Base-by-base conservation (phyloP, 2,113 vertebrate genomes). In the Macquaria ambigua region DNA sequence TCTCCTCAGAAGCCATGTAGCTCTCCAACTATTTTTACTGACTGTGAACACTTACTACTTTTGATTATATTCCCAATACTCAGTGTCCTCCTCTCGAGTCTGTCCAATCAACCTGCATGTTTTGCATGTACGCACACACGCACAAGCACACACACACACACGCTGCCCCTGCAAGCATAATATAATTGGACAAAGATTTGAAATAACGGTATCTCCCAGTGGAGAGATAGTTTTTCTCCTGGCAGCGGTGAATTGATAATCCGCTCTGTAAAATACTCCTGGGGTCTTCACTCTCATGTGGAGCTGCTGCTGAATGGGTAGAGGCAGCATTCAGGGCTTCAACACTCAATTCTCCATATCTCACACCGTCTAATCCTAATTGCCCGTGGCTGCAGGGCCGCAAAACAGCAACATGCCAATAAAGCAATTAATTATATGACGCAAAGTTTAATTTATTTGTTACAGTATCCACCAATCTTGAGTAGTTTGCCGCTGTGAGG, bases 151-250 rank as follows among this genome's bases (percentile, higher is more conserved):
- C 25, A 56, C 64, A 41, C 67, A 63, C 37, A 18, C 59, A 43
- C 28, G 1, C 23, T 52, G 61, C n/a, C 77, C 66, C 70, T 72
- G 71, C 62, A 41, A 88, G 83, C 82, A n/a, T 79, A 83, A 85
- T 83, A 88, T 92, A 92, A 93, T 90, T 93, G 89, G 87, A 92
- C 86, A 90, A 93, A 94, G 89, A 94, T 88, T 86, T 94, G 87
- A 93, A 93, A 91, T 85, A 92, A 91, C 77, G 20, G 55, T 79
- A 39, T 78, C 82, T 90, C 87, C 79, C 87, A 37, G 68, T 73
- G 74, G 87, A 90, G 71, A 81, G 85, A 87, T 64, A 74, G 23
- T 79, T 90, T 86, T 87, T 75, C 87, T 90, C 84, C 84, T 90
- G 87, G 89, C 84, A 89, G 85, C 70, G 18, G 90, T 87, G 81